phyloP scores from a whole-genome alignment of 2,797 vertebrate genomes.

The Anolis apletophallus region DNA sequence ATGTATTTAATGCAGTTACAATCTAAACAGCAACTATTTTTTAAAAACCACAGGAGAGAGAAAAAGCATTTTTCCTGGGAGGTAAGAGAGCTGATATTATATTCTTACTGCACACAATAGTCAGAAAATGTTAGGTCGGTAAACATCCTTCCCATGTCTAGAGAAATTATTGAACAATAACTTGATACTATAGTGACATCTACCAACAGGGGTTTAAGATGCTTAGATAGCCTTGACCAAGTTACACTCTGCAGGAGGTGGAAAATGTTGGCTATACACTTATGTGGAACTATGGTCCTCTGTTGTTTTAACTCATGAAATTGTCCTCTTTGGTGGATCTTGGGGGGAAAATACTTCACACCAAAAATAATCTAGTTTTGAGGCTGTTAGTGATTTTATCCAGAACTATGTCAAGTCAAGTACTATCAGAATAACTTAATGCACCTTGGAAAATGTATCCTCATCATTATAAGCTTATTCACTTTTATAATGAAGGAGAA shows the following conservation, averaged over 20 bases:
- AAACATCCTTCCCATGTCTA: slow-evolving; percentile 68
- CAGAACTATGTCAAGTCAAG: slow-evolving; percentile 43
- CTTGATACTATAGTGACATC: slow-evolving; percentile 69
- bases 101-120: slow-evolving; percentile 47
- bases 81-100: slow-evolving; percentile 48
- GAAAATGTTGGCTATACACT: slow-evolving; percentile 64
- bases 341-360: slow-evolving; percentile 16
- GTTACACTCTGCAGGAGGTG: slow-evolving; percentile 61
- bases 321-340: slow-evolving; percentile 67
- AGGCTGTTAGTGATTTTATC: slow-evolving; percentile 44
- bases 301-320: slow-evolving; percentile 69
- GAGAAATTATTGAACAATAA: slow-evolving; percentile 65
- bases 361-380: slow-evolving; percentile 45
- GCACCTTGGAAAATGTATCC: slow-evolving; percentile 43
- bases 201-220: slow-evolving; percentile 69
- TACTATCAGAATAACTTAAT: slow-evolving; percentile 19
- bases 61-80: slow-evolving; percentile 31
- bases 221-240: slow-evolving; percentile 70
- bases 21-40: slow-evolving; percentile 24
- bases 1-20: slow-evolving; percentile 59
- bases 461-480: slow-evolving; percentile 36
- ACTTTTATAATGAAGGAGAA: slow-evolving; percentile 52
- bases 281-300: slow-evolving; percentile 55
- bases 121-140: slow-evolving; percentile 58
- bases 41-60: slow-evolving; percentile 41